Conservation (phyloP, 2,113 vertebrate species). For the Empidonax alnorum region DNA sequence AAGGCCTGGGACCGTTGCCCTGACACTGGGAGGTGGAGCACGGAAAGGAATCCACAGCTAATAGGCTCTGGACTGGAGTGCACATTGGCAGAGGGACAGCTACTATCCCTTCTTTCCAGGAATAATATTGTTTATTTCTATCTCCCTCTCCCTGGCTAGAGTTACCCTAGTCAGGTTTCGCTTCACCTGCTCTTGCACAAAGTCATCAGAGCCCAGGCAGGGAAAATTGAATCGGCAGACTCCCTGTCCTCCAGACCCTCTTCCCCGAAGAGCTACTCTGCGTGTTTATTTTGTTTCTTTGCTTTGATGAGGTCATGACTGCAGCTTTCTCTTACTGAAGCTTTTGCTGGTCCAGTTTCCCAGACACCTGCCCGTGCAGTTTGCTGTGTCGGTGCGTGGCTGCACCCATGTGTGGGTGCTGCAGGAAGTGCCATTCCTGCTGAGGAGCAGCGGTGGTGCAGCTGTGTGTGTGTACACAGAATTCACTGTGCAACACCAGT, state of each 20-base stretch:
- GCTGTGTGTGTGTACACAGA: neutral
- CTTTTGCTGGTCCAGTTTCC: neutral
- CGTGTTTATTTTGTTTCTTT: neutral
- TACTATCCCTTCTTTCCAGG: slow-evolving; percentile 66
- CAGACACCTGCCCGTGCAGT: neutral
- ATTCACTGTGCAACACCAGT: neutral
- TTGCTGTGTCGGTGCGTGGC: neutral
- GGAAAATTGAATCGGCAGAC: neutral
- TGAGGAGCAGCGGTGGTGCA: neutral
- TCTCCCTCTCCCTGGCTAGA: slow-evolving; percentile 30
- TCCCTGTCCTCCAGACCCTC: neutral
- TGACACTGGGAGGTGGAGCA: slow-evolving; percentile 59
- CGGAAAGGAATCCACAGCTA: slow-evolving; percentile 35
- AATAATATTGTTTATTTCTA: slow-evolving; percentile 70
- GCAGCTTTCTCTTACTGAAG: neutral
- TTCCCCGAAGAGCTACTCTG: neutral
- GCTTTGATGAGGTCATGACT: neutral
- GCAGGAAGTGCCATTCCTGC: rapidly evolving
- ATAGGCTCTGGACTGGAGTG: slow-evolving; percentile 35
- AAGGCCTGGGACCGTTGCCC: slow-evolving; percentile 43
- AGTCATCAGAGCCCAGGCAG: neutral
- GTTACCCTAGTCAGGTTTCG: slow-evolving; percentile 44
- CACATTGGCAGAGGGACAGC: slow-evolving; percentile 52
- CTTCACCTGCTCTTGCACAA: slow-evolving; percentile 41
- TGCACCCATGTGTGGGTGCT: neutral